phyloP scores from a whole-genome alignment of 2,797 vertebrate species.

The Cuculus canorus region DNA sequence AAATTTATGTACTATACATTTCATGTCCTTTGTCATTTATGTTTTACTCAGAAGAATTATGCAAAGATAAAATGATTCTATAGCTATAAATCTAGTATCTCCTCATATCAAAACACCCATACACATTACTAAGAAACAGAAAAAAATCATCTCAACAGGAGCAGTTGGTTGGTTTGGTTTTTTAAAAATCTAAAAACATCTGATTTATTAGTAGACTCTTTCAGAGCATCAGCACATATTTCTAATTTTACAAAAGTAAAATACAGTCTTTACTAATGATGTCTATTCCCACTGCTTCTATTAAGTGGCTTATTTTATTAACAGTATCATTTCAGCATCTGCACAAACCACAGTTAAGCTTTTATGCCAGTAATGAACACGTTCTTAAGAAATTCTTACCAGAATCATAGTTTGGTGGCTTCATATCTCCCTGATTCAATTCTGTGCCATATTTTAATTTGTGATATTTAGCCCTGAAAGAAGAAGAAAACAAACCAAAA shows the following conservation, averaged over 20 bases:
- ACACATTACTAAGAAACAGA: background rate
- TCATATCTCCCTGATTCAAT: constrained; percentile 98
- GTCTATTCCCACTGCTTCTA: background rate
- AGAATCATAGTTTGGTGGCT: constrained; percentile 97
- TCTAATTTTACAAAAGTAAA: background rate
- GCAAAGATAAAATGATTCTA: background rate
- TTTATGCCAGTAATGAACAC: background rate
- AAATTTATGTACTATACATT: background rate
- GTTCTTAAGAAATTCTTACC: constrained; percentile 84
- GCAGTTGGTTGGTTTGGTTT: background rate
- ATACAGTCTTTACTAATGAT: background rate
- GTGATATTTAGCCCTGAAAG: constrained; percentile 94
- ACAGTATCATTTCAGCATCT: background rate
- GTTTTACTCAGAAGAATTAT: background rate
- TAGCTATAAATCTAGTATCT: background rate
- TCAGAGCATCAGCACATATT: background rate
- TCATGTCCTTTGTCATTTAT: background rate
- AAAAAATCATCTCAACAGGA: background rate
- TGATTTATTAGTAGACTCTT: background rate
- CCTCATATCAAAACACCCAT: background rate
- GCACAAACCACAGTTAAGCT: background rate
- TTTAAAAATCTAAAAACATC: background rate
- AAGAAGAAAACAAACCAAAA: constrained; percentile 26
- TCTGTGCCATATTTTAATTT: constrained; percentile 99
- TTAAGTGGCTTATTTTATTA: background rate